These are phyloP conservation scores for Pseudochirops cupreus DNA, from an alignment of 2,797 vertebrate species.

Conservation along the genomic window DNA sequence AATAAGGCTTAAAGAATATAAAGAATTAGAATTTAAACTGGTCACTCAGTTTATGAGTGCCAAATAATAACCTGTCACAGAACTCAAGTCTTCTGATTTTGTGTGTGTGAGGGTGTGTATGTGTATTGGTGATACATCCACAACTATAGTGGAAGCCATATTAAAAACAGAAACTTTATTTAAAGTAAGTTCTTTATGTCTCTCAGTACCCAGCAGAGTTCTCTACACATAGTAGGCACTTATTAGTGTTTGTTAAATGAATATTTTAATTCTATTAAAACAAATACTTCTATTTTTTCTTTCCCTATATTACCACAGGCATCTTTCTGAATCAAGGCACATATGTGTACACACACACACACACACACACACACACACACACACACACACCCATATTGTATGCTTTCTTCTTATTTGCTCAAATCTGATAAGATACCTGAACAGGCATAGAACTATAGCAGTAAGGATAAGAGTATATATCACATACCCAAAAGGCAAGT, in stretches of 20 bases:
- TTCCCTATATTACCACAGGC: not conserved
- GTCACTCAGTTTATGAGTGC: not conserved
- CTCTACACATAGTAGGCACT: not conserved
- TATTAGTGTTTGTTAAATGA: not conserved
- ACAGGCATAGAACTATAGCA: too few relatives aligned
- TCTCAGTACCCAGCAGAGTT: not conserved
- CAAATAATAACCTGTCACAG: not conserved
- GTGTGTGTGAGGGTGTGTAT: not conserved
- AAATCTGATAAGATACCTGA: not conserved
- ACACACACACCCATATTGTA: not conserved
- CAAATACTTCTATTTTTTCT: not conserved
- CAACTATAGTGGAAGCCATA: not conserved
- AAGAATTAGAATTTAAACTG: not conserved
- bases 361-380: too few relatives aligned
- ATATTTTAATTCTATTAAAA: not conserved
- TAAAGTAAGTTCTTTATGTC: not conserved
- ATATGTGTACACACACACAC: too few relatives aligned
- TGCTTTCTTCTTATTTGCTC: not conserved
- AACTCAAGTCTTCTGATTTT: not conserved
- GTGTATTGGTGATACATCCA: not conserved
- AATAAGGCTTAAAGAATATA: not conserved
- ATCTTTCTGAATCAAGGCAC: not conserved
- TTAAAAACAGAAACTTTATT: not conserved
- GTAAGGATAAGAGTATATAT: not conserved
- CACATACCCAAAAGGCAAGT: constrained; percentile 15